Percentiles rank a stretch among this genome's conserved stretches.
phyloP scores from a whole-genome alignment of 92 coral and sea anemone genomes.

The Pocillopora meandrina region DNA sequence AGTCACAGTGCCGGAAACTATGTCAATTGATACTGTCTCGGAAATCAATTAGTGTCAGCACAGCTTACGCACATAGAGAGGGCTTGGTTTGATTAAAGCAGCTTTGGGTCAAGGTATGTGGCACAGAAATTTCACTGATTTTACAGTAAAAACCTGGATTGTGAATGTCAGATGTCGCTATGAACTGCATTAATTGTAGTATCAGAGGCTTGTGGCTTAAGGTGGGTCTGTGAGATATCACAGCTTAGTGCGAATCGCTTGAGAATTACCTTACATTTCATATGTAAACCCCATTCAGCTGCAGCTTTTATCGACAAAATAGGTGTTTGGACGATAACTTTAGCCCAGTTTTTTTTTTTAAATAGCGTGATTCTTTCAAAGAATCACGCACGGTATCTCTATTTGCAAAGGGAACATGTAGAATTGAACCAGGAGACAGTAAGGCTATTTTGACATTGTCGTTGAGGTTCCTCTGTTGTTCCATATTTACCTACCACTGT shows the following conservation, averaged over 20 bases:
- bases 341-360: neutral
- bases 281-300: too few relatives aligned
- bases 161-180: too few relatives aligned
- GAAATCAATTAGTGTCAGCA: conserved; percentile 70
- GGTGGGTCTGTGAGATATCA: too few relatives aligned
- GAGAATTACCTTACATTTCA: too few relatives aligned
- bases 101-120: conserved; percentile 5
- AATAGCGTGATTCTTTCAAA: too few relatives aligned
- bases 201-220: too few relatives aligned
- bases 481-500: neutral
- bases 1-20: conserved; percentile 13
- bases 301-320: too few relatives aligned
- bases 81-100: conserved; percentile 28
- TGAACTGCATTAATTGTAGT: too few relatives aligned
- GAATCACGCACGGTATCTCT: neutral
- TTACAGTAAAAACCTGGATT: too few relatives aligned
- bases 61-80: conserved; percentile 24
- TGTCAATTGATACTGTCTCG: conserved; percentile 46
- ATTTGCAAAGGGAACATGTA: neutral
- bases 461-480: neutral
- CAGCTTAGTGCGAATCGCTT: too few relatives aligned
- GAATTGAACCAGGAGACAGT: conserved; percentile 6
- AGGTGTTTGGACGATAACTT: neutral
- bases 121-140: neutral
- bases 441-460: neutral